Evolutionary conservation across 2,113 vertebrate genomes (phyloP), one percentile per base, ranked within the genome.

Genomic region (Lota lota): DNA sequence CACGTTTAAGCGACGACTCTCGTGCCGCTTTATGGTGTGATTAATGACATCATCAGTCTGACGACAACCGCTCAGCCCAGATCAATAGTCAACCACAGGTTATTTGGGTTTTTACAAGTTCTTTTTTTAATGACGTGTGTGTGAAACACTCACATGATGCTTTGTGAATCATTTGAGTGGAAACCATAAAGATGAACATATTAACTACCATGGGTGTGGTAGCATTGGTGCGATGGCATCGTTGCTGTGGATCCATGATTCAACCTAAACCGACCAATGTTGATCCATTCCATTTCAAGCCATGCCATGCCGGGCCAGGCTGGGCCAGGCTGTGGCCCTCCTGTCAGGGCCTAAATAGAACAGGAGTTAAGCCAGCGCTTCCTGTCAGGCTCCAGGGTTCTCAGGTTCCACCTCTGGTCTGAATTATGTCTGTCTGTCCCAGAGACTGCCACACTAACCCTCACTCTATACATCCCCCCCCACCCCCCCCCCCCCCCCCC

Each of bases 331-430:
- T 18, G 22, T 16, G 18, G 53, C 16, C 53, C 77, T 76, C 80
- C 78, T 88, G 86, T 88, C 86, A 88, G 79, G 10, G 24, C n/a
- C 75, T 71, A 69, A 80, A 85, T 61, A 70, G 83, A 76, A 79
- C 83, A 81, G 81, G 89, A 90, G 85, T 81, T 87, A 90, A 89
- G 77, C 83, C 87, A 88, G 85, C 36, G 74, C 87, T 91, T 90
- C 90, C 89, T 91, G 88, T 90, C 80, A 77, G 82, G 84, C 89
- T 83, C 77, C 72, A 28, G 82, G 79, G 70, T 73, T 88, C 89
- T 90, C 82, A 81, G 83, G 87, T 89, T 91, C 79, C 84, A 85
- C 78, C 83, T 85, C 86, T 88, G 87, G 79, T 88, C 85, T 88
- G 84, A 89, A 89, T 91, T 91, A 90, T 81, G 80, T 68, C 78